Evolutionary conservation across 2,797 vertebrate genomes (phyloP), one percentile per base, ranked within the genome.

Genomic region (Centropyge bicolor): DNA sequence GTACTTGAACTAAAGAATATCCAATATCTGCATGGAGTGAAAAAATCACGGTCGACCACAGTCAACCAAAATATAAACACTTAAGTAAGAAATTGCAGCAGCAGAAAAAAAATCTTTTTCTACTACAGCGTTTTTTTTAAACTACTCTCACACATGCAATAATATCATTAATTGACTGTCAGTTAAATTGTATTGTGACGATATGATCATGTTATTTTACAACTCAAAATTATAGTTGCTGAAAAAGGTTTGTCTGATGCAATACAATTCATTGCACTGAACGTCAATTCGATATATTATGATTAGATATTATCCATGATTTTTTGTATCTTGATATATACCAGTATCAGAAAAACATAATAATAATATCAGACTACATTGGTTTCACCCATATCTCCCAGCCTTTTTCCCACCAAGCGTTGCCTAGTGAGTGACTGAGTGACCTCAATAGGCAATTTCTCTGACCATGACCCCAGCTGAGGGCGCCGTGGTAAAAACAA

Each of bases 401-500:
- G 35, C n/a, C 36, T 27, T 51, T 22, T n/a, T 52, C 31, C 27
- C 41, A 51, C 6, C 13, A 41, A 46, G 9, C 55, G 56, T 57
- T 43, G 41, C 13, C 36, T 22, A 51, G 36, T 19, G 6, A 73
- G n/a, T 55, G 31, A 72, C 9, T 51, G 45, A 66, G 20, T 77
- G 78, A 88, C 72, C 76, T 24, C 77, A 60, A 45, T 7, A 60
- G 24, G 54, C 36, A 14, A 7, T 74, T 56, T 59, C 43, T 73
- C 40, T 60, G 55, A 80, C 46, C 75, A 11, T 3, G 13, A 27
- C 61, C 10, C 17, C 48, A 62, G 66, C 57, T 54, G 68, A 57
- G 49, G 70, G 62, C 31, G 31, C 67, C 52, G 17, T 43, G 38
- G 35, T 56, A 45, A 86, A 88, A 89, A 89, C 54, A 76, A n/a